These are phyloP conservation scores for Helicolenus hilgendorfi DNA, from an alignment of 2,797 vertebrate species.

Conservation along the genomic window DNA sequence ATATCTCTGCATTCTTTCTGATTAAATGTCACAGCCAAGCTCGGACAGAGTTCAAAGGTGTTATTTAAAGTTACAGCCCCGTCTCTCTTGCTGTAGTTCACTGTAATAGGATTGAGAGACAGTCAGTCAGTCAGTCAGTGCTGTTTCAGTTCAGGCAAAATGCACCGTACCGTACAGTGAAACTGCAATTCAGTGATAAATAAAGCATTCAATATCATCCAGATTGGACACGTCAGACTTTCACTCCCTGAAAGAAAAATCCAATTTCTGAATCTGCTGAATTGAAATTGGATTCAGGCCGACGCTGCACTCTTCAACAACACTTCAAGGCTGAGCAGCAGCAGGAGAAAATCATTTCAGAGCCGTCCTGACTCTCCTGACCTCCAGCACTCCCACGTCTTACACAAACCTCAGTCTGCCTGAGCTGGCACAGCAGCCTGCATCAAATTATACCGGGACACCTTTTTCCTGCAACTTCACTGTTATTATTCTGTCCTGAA, in stretches of 20 bases:
- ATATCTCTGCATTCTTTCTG: constrained; percentile 25
- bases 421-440: not conserved
- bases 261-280: constrained; percentile 55
- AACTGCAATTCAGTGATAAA: not conserved
- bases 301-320: not conserved
- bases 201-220: not conserved
- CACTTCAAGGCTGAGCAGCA: constrained; percentile 19
- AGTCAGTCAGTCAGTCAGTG: not conserved
- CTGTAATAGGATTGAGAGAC: not conserved
- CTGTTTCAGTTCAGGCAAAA: not conserved
- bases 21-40: constrained; percentile 9
- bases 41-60: not conserved
- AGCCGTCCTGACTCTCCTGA: not conserved
- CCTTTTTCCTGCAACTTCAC: not conserved
- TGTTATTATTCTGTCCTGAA: not conserved
- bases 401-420: not conserved
- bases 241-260: constrained; percentile 52
- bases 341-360: constrained; percentile 17
- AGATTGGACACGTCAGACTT: not conserved
- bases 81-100: not conserved
- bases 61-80: not conserved
- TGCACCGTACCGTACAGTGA: not conserved
- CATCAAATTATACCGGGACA: not conserved
- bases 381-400: not conserved
- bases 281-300: constrained; percentile 42